Base-by-base conservation (phyloP, 2,113 vertebrate genomes). In the Macrotis lagotis region DNA sequence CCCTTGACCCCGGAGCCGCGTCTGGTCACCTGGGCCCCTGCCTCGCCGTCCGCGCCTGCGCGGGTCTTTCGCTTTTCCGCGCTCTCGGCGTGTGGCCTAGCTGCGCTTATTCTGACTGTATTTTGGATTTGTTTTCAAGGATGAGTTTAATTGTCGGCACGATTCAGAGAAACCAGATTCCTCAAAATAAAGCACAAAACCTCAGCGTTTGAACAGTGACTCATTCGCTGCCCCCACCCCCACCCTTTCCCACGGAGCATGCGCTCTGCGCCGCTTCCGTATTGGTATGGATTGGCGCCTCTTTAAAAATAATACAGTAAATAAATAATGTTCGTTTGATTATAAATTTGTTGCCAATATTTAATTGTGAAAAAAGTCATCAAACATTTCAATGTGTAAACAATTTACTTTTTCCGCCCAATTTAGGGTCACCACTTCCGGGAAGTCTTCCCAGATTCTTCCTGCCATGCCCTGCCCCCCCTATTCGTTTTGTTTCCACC, bases 51-150 rank as follows among this genome's bases (percentile, higher is more conserved):
- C 11, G 89, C 48, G 7, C n/a, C 25, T 59, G n/a, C 66, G 16
- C 66, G 1, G 19, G 6, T 22, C 5, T 4, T 74, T 59, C 2
- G 0, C 37, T 1, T 74, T 7, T 28, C 66, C 44, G 37, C 6
- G 37, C 10, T 7, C 4, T 14, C 1, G 8, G 37, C 66, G 0
- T 22, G n/a, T 44, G 7, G 19, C 37, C 5, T 19, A 1, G n/a
- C 16, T 74, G 3, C 1, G 5, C 10, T 44, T 44, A 22, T 44
- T 44, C 19, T 83, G 16, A 44, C 19, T 22, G 37, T 66, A 37
- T 4, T 37, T 14, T 3, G 3, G 55, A 31, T 37, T 66, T 66
- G 28, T 52, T 66, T 66, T 66, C 3, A 66, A 16, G 14, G 37
- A n/a, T 24, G 37, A 22, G 66, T 2, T 44, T 22, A 74, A 22